A percentile compares a stretch with the other conserved stretches of the same genome.
phyloP scores from a whole-genome alignment of 2,113 vertebrate genomes.

The Cephalopholis sonnerati region DNA sequence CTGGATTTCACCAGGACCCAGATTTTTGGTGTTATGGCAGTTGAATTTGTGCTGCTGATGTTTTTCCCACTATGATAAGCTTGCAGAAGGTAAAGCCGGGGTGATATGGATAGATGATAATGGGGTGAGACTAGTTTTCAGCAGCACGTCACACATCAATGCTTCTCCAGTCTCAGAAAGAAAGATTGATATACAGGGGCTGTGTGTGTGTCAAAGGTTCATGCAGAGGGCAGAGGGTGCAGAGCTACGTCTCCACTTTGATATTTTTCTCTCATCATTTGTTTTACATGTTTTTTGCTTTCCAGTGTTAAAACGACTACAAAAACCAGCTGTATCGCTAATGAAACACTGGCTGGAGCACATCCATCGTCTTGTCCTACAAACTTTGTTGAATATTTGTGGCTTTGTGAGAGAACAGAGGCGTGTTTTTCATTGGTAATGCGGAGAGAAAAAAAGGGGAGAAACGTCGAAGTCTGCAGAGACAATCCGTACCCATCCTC shows the following conservation, averaged over 20 bases:
- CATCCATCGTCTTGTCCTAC: slow-evolving; percentile 55
- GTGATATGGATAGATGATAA: slow-evolving; percentile 49
- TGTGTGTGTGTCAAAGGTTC: slow-evolving; percentile 69
- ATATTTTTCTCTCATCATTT: slow-evolving; percentile 51
- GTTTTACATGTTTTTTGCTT: slow-evolving; percentile 27
- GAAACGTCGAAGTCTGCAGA: slow-evolving; percentile 28
- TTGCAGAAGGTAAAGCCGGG: slow-evolving; percentile 20
- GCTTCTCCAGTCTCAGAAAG: slow-evolving; percentile 41
- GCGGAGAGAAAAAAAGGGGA: not conserved
- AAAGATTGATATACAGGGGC: slow-evolving; percentile 33
- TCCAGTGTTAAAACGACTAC: slow-evolving; percentile 47
- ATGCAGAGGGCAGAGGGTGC: slow-evolving; percentile 60
- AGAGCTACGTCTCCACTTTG: slow-evolving; percentile 28
- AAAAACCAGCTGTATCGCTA: slow-evolving; percentile 55
- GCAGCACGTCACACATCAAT: slow-evolving; percentile 55
- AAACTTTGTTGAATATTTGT: slow-evolving; percentile 63
- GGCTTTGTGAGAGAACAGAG: slow-evolving; percentile 41
- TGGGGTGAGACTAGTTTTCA: slow-evolving; percentile 51
- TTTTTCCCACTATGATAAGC: slow-evolving; percentile 6
- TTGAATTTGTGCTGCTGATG: slow-evolving; percentile 17
- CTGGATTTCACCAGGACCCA: slow-evolving; percentile 19
- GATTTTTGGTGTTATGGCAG: not conserved
- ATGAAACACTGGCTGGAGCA: slow-evolving; percentile 34
- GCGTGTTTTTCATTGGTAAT: slow-evolving; percentile 14
- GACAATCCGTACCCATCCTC: slow-evolving; percentile 41